Base-by-base conservation (phyloP, 2,888 invertebrate species). In the Azorinus chamasolen region DNA sequence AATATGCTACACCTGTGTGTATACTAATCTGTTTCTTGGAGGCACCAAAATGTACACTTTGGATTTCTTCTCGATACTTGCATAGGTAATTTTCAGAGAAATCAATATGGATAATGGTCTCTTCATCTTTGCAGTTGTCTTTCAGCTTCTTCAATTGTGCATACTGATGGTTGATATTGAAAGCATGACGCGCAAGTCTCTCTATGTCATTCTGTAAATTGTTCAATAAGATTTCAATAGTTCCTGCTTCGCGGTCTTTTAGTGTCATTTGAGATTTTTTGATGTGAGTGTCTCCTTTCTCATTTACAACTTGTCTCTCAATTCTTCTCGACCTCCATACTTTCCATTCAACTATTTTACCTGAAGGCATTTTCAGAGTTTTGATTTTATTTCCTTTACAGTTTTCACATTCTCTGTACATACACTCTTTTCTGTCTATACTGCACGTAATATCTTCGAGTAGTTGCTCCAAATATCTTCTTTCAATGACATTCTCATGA, bases 41-140 rank as follows among this genome's bases (percentile, higher is more conserved):
- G 10, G 74, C 79, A 8, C 76, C 73, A 41, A 76, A 76, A 61
- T 83, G 83, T 32, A 72, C 65, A 14, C 65, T 61, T 51, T 79
- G 75, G 27, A 79, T 66, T 63, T 79, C 79, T 18, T 14, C 25
- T 10, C 8, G 16, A 16, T 45, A 32, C 68, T 79, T 79, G 16
- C 73, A 70, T 32, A 58, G 46, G 65, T 59, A 83, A 46, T 79
- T 79, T 58, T 83, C 76, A 18, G 53, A 45, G 46, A 73, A 62
- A 43, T 73, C 58, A 41, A 74, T 58, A 27, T 74, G 55, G 12
- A 55, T 6, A 22, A 55, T n/a, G 16, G n/a, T 14, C 18, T 55
- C 32, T 20, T 55, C 41, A 27, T 39, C 20, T 20, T 25, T 25
- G 12, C 18, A 20, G 37, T 37, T 55, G n/a, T 55, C 41, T 22